Base-by-base conservation (phyloP, 2,113 vertebrate genomes). In the Xenopus laevis region DNA sequence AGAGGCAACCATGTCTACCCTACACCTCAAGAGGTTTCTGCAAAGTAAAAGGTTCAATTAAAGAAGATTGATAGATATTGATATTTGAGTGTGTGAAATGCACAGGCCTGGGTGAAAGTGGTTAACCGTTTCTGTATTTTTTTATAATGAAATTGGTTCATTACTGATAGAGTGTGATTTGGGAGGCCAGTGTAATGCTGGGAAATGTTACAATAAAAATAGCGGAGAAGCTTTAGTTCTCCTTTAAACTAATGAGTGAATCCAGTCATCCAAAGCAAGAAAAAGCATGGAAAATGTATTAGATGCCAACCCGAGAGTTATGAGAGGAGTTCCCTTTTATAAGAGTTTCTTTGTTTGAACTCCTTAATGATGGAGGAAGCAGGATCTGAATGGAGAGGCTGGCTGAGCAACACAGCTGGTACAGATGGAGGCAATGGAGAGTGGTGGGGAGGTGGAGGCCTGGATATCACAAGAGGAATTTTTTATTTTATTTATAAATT, bases 291-390 rank as follows among this genome's bases (percentile, higher is more conserved):
- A 2, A 50, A 50, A 10, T 50, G 47, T 16, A 50, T 50, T 2
- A 40, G 53, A 47, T 64, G 47, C 21, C 45, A 50, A n/a, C 23
- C 1, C 15, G 15, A 44, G 55, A 46, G 45, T 30, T 45, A n/a
- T 23, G 47, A n/a, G 61, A 64, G 59, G 27, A 10, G 6, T 52
- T n/a, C 44, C 16, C 58, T n/a, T 27, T 20, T 65, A 52, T 53
- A 62, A 55, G 15, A 21, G 8, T 53, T 50, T 72, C 23, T 72
- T 53, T 72, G 33, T 72, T 65, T 63, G 47, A 6, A 6, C 47
- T 30, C 15, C 16, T 61, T 12, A 30, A 45, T 13, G 17, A 30
- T 10, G 23, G 12, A 62, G 47, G 27, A 61, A 20, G 58, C 20
- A 55, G 61, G 60, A 53, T 27, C 23, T 64, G 59, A 45, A 46